Percentiles rank a stretch among this genome's conserved stretches.
phyloP scores from a whole-genome alignment of 2,888 invertebrate species.

The Lamproptera curius region DNA sequence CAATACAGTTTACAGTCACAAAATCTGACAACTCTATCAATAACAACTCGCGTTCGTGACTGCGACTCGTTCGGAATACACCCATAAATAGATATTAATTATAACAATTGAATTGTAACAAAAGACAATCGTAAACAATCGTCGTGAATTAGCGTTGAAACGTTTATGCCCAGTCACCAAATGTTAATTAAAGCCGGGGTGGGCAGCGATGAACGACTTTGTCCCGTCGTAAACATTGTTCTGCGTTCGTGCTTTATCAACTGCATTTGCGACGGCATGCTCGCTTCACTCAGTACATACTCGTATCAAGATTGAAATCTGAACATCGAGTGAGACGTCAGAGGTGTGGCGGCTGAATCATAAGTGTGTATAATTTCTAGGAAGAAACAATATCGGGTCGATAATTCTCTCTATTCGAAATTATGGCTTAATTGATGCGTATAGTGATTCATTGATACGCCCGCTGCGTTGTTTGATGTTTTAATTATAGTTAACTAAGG shows the following conservation, averaged over 20 bases:
- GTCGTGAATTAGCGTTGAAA: conserved; percentile 47
- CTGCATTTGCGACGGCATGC: too few relatives aligned
- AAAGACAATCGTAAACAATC: conserved; percentile 33
- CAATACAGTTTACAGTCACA: too few relatives aligned
- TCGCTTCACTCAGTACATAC: conserved; percentile 54
- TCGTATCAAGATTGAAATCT: conserved; percentile 61
- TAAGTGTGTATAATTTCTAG: conserved; percentile 49
- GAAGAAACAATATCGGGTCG: conserved; percentile 53
- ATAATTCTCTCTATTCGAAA: conserved; percentile 53
- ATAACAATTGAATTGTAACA: conserved; percentile 13
- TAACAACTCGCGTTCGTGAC: neutral
- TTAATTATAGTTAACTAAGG: conserved; percentile 73
- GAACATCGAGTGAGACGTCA: conserved; percentile 53
- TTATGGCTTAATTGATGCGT: conserved; percentile 66
- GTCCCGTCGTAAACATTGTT: conserved; percentile 36
- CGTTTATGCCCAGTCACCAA: conserved; percentile 59
- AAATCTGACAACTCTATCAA: neutral
- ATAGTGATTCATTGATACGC: conserved; percentile 59
- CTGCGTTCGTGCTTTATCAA: conserved; percentile 47
- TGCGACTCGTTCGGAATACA: neutral
- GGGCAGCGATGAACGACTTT: conserved; percentile 29
- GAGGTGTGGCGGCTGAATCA: conserved; percentile 64
- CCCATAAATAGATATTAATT: conserved; percentile 6
- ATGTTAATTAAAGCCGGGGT: conserved; percentile 62
- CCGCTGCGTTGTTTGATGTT: conserved; percentile 72